A percentile compares a stretch with the other conserved stretches of the same genome.
phyloP scores from a whole-genome alignment of 1,140 invertebrate genomes.

The Rhyzopertha dominica region DNA sequence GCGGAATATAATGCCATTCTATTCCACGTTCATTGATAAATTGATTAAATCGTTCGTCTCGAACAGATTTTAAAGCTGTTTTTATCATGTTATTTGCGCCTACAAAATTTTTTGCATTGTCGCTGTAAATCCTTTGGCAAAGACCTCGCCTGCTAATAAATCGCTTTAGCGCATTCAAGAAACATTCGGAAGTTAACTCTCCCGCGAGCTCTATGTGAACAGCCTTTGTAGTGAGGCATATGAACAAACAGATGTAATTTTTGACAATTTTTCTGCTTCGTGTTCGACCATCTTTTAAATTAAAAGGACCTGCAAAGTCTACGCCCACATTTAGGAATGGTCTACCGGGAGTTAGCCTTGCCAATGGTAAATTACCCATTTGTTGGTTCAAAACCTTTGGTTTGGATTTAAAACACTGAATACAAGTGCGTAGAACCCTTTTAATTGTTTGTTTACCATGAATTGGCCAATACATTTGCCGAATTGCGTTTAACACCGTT shows the following conservation, averaged over 20 bases:
- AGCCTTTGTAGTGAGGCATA: conserved; percentile 43
- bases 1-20: conserved; percentile 43
- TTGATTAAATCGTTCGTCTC: background rate
- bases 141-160: conserved; percentile 15
- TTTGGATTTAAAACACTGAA: too few species aligned
- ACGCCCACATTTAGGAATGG: conserved; percentile 23
- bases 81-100: conserved; percentile 14
- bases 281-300: conserved; percentile 13
- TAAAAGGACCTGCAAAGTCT: conserved; percentile 30
- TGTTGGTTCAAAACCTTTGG: too few species aligned
- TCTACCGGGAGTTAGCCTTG: background rate
- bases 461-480: too few species aligned
- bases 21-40: conserved; percentile 20
- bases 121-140: conserved; percentile 12
- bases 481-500: too few species aligned
- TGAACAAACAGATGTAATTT: conserved; percentile 26
- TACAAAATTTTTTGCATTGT: conserved; percentile 23
- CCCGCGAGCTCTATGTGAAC: conserved; percentile 44
- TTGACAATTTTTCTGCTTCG: background rate
- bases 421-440: too few species aligned
- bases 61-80: background rate
- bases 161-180: conserved; percentile 10
- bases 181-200: conserved; percentile 24
- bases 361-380: conserved; percentile 15
- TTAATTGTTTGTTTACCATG: too few species aligned